Evolutionary conservation across 2,113 vertebrate species (phyloP), one percentile per base, ranked within the genome.

Genomic region (Hemiscyllium ocellatum): DNA sequence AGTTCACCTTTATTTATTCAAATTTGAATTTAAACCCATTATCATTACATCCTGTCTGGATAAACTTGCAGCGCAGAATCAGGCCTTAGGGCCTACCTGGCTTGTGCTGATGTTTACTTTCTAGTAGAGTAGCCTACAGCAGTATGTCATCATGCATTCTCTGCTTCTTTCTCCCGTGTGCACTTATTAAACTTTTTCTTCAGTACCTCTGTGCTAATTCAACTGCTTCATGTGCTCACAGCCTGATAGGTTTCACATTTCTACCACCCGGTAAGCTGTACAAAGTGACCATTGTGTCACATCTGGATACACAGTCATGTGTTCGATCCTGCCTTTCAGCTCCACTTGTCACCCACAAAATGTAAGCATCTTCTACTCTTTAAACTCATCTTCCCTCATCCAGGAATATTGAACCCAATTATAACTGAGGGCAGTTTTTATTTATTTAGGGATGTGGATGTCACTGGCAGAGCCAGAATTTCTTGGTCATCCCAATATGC

Each of bases 1-100:
- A 97, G 98, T 96, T 89, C 50, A 50, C 13, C 37, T 95, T 33
- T 29, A n/a, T 66, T 66, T 91, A 0, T 47, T 47, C 0, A 83
- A 68, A 61, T 61, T 61, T 61, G 56, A 61, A 12, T 7, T 61
- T 61, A 10, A 61, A 61, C 56, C 12, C 56, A 61, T 61, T 61
- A 12, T 61, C 7, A 61, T 2, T 10, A 68, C 6, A 37, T 47
- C 80, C n/a, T 68, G 33, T 42, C 89, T 66, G 15, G n/a, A 5
- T 37, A 24, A 29, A 37, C 56, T 56, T 89, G 26, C 65, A 65
- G n/a, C 3, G 17, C 17, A 22, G 37, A 47, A 93, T 37, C 61
- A 66, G 89, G n/a, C 56, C 17, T 66, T 22, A 19, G 19, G 20
- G 61, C 61, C 89, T 6, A 65, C 4, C n/a, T 15, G 50, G 10